Conservation (phyloP, 2,888 invertebrate genomes). For the Hydriomena furcata region DNA sequence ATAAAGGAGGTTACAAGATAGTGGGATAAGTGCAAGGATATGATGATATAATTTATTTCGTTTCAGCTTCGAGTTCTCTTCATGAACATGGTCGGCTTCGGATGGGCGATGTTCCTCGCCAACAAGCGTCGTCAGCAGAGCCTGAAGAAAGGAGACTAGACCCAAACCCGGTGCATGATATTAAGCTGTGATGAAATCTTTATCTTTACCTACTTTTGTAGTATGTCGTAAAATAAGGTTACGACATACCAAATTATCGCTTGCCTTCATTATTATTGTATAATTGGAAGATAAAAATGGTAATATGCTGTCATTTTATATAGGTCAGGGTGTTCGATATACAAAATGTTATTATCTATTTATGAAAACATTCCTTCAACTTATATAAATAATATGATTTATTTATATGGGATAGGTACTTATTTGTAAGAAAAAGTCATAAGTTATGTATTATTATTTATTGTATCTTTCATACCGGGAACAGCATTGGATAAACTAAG, state of each 20-base stretch:
- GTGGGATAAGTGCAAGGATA: too few relatives aligned
- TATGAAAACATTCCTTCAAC: slow-evolving; percentile 6
- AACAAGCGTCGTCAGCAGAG: slow-evolving; percentile 84
- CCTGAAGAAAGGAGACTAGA: slow-evolving; percentile 58
- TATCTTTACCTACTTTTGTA: slow-evolving; percentile 12
- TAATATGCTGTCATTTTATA: too few relatives aligned
- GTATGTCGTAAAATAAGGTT: slow-evolving; percentile 20
- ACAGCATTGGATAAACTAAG: slow-evolving; percentile 18
- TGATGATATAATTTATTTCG: slow-evolving; percentile 1
- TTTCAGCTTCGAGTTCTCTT: slow-evolving; percentile 90
- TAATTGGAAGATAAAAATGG: slow-evolving; percentile 4
- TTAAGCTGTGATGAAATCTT: slow-evolving; percentile 34
- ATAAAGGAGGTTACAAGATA: too few relatives aligned
- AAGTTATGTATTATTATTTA: slow-evolving; percentile 19
- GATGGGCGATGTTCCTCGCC: slow-evolving; percentile 91
- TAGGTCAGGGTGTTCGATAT: too few relatives aligned
- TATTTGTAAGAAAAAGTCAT: slow-evolving; percentile 11
- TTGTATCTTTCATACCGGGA: slow-evolving; percentile 17
- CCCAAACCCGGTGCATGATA: slow-evolving; percentile 35
- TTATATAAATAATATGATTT: background rate
- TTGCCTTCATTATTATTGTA: slow-evolving; percentile 3
- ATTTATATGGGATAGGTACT: slow-evolving; percentile 2
- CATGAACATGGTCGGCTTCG: slow-evolving; percentile 89
- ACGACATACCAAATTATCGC: slow-evolving; percentile 8
- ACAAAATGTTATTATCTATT: too few relatives aligned